A percentile compares a stretch with the other conserved stretches of the same genome.
phyloP scores from a whole-genome alignment of 2,888 invertebrate species.

The Coremacera marginata region DNA sequence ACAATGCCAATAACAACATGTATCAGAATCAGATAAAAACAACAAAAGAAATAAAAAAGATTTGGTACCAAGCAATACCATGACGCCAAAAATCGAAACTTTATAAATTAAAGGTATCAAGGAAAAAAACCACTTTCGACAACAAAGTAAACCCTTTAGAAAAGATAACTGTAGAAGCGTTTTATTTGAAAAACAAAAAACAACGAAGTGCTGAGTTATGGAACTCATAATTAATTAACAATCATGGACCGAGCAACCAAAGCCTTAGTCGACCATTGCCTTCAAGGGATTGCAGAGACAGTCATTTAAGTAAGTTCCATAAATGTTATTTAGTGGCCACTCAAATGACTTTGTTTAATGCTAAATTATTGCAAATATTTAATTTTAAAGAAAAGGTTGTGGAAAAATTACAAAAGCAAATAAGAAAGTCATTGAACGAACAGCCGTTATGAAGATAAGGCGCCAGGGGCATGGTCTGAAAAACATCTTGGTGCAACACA shows the following conservation, averaged over 20 bases:
- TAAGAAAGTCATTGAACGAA: too few species aligned
- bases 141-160: not conserved
- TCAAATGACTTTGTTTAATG: not conserved
- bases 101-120: too few species aligned
- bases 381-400: not conserved
- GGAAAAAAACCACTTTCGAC: not conserved
- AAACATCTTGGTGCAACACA: too few species aligned
- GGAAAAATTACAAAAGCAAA: conserved; percentile 36
- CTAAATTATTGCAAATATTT: conserved; percentile 8
- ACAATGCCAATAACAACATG: too few species aligned
- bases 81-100: not conserved
- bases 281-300: too few species aligned
- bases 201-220: conserved; percentile 2
- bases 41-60: not conserved
- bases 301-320: too few species aligned
- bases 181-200: conserved; percentile 1
- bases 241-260: too few species aligned
- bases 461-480: too few species aligned
- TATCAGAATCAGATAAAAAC: too few species aligned
- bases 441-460: too few species aligned
- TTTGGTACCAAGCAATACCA: not conserved
- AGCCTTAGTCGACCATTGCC: too few species aligned
- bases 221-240: conserved; percentile 16
- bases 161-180: too few species aligned
- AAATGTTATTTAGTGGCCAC: not conserved